phyloP scores from a whole-genome alignment of 2,888 invertebrate species.

The Cephus spinipes region DNA sequence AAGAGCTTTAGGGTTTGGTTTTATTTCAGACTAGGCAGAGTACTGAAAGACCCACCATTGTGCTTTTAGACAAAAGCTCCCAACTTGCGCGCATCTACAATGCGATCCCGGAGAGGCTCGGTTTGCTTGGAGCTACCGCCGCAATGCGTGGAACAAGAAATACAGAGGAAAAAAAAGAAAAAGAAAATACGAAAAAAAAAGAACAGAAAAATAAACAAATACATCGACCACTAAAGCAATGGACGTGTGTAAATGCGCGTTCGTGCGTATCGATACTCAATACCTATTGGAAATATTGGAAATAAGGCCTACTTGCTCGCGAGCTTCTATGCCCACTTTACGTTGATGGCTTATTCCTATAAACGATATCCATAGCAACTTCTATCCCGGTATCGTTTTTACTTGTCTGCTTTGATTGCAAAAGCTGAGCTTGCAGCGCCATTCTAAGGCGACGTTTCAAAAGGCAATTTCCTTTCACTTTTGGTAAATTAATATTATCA shows the following conservation, averaged over 20 bases:
- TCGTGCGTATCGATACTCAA: constrained; percentile 6
- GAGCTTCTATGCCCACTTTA: neutral
- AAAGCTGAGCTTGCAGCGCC: neutral
- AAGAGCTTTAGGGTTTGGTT: neutral
- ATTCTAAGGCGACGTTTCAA: neutral
- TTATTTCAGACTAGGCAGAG: neutral
- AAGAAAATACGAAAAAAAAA: neutral
- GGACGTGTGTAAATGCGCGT: neutral
- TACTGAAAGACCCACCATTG: constrained; percentile 29
- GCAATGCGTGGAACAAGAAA: neutral
- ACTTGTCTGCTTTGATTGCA: neutral
- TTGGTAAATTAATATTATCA: constrained; percentile 35
- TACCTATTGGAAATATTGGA: constrained; percentile 49
- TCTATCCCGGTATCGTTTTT: neutral
- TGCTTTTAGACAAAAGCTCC: constrained; percentile 44
- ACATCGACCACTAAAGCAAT: neutral
- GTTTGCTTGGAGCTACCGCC: neutral
- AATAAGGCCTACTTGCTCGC: constrained; percentile 52
- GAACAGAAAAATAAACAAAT: neutral
- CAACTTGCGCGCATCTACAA: constrained; percentile 31
- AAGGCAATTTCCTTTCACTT: neutral
- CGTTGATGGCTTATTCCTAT: neutral
- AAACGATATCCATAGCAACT: neutral
- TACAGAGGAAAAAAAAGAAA: neutral
- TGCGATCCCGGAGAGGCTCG: constrained; percentile 8